These are phyloP conservation scores for Pseudochromis fuscus DNA, from an alignment of 2,797 vertebrate species.

Conservation along the genomic window DNA sequence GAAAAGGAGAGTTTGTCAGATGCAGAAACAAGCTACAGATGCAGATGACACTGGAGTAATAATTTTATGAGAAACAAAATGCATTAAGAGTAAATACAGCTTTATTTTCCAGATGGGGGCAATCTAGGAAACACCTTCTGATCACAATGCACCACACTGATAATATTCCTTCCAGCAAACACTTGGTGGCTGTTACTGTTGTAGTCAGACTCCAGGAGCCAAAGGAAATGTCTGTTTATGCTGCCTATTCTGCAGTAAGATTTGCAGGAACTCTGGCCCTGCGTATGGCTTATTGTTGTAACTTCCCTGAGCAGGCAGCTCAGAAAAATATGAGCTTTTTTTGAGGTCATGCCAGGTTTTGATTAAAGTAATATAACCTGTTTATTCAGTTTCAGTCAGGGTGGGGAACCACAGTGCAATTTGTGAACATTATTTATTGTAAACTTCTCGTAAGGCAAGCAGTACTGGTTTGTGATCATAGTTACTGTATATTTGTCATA, in stretches of 20 bases:
- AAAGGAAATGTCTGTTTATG: conserved; percentile 85
- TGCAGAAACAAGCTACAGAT: too few relatives aligned
- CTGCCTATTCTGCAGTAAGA: conserved; percentile 66
- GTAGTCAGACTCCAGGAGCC: conserved; percentile 35
- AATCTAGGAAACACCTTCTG: too few relatives aligned
- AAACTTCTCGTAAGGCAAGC: neutral
- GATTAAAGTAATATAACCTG: conserved; percentile 51
- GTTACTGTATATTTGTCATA: neutral
- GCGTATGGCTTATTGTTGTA: conserved; percentile 72
- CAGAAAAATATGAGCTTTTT: conserved; percentile 63
- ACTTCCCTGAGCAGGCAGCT: conserved; percentile 70
- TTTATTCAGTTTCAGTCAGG: conserved; percentile 7
- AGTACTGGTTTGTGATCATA: neutral
- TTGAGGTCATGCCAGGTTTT: conserved; percentile 63
- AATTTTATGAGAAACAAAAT: too few relatives aligned
- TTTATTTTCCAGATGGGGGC: too few relatives aligned
- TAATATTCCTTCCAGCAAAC: neutral
- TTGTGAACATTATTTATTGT: neutral
- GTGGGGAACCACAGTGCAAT: neutral
- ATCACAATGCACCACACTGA: too few relatives aligned
- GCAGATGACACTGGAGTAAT: too few relatives aligned
- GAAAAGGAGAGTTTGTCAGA: neutral
- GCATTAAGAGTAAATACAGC: too few relatives aligned
- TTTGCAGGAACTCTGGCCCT: conserved; percentile 67
- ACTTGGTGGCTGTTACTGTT: conserved; percentile 30